phyloP scores from a whole-genome alignment of 2,888 invertebrate species.

The Nemoura dubitans region DNA sequence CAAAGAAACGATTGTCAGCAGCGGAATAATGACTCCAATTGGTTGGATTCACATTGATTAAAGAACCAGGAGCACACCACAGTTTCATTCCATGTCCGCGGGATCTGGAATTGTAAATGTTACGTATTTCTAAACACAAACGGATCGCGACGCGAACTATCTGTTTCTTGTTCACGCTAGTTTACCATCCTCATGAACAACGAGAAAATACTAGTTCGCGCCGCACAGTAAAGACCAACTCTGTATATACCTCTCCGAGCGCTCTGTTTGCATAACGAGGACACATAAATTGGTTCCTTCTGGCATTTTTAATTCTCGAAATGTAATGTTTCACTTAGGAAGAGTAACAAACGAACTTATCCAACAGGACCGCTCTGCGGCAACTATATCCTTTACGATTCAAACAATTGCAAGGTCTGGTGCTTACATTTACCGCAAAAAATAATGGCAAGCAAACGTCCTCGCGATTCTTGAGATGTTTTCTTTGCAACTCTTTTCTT shows the following conservation, averaged over 20 bases:
- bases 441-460: background rate
- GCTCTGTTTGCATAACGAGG: background rate
- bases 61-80: background rate
- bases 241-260: background rate
- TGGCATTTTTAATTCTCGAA: background rate
- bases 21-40: background rate
- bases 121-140: background rate
- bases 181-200: background rate
- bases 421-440: background rate
- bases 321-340: slow-evolving; percentile 3
- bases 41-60: background rate
- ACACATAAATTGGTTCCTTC: slow-evolving; percentile 1
- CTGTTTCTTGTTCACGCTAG: background rate
- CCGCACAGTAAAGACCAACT: background rate
- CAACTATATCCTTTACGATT: background rate
- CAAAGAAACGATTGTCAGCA: background rate
- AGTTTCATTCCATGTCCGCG: background rate
- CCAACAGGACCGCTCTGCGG: background rate
- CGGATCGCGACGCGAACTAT: background rate
- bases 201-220: background rate
- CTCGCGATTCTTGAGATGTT: background rate
- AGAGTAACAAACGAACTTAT: background rate
- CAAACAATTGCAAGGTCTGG: background rate
- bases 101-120: background rate
- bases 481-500: background rate